These are phyloP conservation scores for Cuniculus paca DNA, from an alignment of 2,797 vertebrate species.

Conservation along the genomic window DNA sequence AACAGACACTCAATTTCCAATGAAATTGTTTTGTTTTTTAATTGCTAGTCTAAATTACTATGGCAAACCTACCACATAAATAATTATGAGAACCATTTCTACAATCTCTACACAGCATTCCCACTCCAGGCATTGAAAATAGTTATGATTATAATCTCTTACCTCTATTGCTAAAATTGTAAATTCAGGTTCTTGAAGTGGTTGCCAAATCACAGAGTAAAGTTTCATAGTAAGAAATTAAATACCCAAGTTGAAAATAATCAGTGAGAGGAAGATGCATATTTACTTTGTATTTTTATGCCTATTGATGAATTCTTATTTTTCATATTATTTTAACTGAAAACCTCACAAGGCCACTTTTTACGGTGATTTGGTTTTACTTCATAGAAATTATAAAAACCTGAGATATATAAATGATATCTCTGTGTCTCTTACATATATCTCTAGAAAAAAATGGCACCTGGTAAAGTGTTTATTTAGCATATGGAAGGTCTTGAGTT, in stretches of 20 bases:
- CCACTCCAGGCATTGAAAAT: background rate
- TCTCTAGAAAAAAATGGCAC: conserved; percentile 55
- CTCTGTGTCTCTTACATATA: background rate
- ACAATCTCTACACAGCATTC: background rate
- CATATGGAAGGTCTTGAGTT: background rate
- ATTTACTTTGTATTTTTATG: conserved; percentile 41
- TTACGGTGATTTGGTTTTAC: background rate
- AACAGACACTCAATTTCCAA: conserved; percentile 54
- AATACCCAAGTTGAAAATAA: conserved; percentile 38
- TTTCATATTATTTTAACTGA: conserved; percentile 68
- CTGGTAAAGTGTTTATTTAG: background rate
- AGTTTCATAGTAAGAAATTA: conserved; percentile 36
- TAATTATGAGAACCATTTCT: background rate
- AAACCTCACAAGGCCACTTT: background rate
- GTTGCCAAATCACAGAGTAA: background rate
- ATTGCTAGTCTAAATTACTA: background rate
- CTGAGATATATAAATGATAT: conserved; percentile 53
- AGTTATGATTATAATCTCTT: background rate
- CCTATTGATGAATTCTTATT: conserved; percentile 9
- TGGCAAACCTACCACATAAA: conserved; percentile 29
- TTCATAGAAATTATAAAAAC: conserved; percentile 56
- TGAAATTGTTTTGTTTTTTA: conserved; percentile 34
- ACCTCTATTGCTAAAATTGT: conserved; percentile 19
- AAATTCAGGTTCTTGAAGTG: conserved; percentile 16
- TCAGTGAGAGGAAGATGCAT: background rate